Evolutionary conservation across 2,797 vertebrate species (phyloP), one percentile per base, ranked within the genome.

Genomic region (Sebastes iracundus): DNA sequence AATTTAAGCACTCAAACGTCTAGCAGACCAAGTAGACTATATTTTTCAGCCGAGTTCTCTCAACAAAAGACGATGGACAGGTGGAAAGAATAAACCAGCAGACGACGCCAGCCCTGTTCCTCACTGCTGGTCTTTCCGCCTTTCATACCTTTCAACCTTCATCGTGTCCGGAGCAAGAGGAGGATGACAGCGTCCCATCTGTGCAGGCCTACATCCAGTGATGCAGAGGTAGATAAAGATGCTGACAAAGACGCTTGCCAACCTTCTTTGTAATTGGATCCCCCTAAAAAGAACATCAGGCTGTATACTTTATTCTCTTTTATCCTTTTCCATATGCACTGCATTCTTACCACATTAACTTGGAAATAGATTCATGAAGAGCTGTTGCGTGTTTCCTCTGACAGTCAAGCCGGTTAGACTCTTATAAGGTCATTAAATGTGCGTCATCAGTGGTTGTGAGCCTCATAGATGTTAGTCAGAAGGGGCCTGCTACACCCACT

Each of bases 161-260:
- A 12, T 27, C 6, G 14, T 1, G 9, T 58, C 33, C 46, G 33
- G 49, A 65, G 72, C 58, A 28, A 25, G 6, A 64, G 20, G 23
- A 38, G 3, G 20, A 42, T 55, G 62, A n/a, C 33, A 49, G 72
- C 1, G 7, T 52, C 28, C 70, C 65, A 35, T 64, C 75, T 64
- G 64, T 64, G 33, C 25, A 52, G 35, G 69, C 49, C 63, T 23
- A 49, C 46, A 49, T 49, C 30, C 65, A 55, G 7, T 56, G 60
- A 78, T 69, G 33, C 49, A 68, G 33, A 79, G 13, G 32, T 16
- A 46, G 49, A 80, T 25, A 53, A 55, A 49, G 70, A 49, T 69
- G 23, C 33, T 56, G 46, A 69, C 68, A 18, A 22, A 70, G 58
- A 64, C 2, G 6, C 22, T 62, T 66, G 69, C 32, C 42, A 12